Percentiles rank a stretch among this genome's conserved stretches.
Evolutionary conservation across 2,113 vertebrate species (phyloP).

Genomic region (Glaucidium brasilianum): DNA sequence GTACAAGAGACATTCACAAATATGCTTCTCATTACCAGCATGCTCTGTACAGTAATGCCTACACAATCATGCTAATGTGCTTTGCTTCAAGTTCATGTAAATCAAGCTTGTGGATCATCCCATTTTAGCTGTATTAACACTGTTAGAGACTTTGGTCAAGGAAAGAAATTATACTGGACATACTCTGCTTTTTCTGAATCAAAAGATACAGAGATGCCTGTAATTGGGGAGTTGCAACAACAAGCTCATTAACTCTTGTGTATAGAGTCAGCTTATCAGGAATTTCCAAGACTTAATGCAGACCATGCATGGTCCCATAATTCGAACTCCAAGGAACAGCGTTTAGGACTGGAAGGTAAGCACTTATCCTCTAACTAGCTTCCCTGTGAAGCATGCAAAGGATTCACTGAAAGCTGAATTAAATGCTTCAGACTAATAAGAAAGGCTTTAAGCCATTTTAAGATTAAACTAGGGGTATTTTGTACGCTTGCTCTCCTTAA

Average conservation of each 20-base stretch:
- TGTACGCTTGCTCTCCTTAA: not conserved
- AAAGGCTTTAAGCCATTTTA: not conserved
- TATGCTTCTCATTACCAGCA: slow-evolving; percentile 4
- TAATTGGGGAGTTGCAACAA: slow-evolving; percentile 8
- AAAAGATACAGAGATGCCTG: slow-evolving; percentile 35
- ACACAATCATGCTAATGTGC: slow-evolving; percentile 3
- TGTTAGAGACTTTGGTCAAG: slow-evolving; percentile 19
- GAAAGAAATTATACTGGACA: not conserved
- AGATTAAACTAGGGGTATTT: slow-evolving; percentile 23
- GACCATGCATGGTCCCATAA: slow-evolving; percentile 8
- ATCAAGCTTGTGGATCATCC: slow-evolving; percentile 36
- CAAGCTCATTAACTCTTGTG: slow-evolving; percentile 10
- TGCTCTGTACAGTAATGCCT: not conserved
- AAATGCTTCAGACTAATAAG: not conserved
- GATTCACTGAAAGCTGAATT: not conserved
- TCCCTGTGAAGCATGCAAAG: slow-evolving; percentile 20
- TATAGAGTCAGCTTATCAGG: slow-evolving; percentile 13
- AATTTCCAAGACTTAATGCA: slow-evolving; percentile 37
- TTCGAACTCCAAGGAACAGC: slow-evolving; percentile 58
- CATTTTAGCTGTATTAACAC: slow-evolving; percentile 12
- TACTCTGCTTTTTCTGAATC: slow-evolving; percentile 38
- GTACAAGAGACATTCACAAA: slow-evolving; percentile 5
- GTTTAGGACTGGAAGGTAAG: slow-evolving; percentile 42
- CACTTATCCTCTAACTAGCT: slow-evolving; percentile 29
- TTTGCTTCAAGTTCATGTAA: slow-evolving; percentile 56